Evolutionary conservation across 2,888 invertebrate genomes (phyloP).

Genomic region (Dasypogon diadema): DNA sequence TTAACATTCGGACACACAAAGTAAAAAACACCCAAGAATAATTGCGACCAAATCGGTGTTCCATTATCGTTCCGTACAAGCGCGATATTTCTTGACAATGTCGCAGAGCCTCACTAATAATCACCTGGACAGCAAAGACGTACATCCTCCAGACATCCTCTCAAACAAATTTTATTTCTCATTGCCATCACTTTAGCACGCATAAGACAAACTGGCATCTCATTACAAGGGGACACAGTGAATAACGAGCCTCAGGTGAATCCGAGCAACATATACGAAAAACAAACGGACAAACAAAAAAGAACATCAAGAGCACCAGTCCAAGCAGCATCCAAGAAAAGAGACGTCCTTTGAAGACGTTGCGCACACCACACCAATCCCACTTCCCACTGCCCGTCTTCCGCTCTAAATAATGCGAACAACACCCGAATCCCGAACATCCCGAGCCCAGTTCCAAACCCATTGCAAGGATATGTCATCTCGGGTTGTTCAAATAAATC

Average conservation of each 20-base stretch:
- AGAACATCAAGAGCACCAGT: not conserved
- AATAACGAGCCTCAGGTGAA: slow-evolving; percentile 39
- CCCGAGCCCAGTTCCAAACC: slow-evolving; percentile 36
- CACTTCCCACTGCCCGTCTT: no score
- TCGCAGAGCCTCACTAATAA: slow-evolving; percentile 12
- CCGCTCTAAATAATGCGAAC: slow-evolving; percentile 33
- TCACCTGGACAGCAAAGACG: not conserved
- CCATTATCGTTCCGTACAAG: slow-evolving; percentile 1
- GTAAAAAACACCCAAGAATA: not conserved
- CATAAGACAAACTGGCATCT: slow-evolving; percentile 53
- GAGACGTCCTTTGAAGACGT: slow-evolving; percentile 40
- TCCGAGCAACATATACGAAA: slow-evolving; percentile 19
- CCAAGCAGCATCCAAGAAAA: not conserved
- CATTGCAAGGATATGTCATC: slow-evolving; percentile 52
- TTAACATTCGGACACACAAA: no score
- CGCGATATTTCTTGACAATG: slow-evolving; percentile 17
- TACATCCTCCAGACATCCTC: slow-evolving; percentile 34
- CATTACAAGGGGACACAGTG: slow-evolving; percentile 51
- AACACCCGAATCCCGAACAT: no score
- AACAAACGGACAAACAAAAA: not conserved
- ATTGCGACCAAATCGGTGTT: not conserved
- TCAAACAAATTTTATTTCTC: slow-evolving; percentile 50
- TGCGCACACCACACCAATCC: slow-evolving; percentile 12
- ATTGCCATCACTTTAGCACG: slow-evolving; percentile 53
- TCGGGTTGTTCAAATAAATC: slow-evolving; percentile 53